Conservation (phyloP, 2,113 vertebrate genomes). For the Cricetomys ansorgei region DNA sequence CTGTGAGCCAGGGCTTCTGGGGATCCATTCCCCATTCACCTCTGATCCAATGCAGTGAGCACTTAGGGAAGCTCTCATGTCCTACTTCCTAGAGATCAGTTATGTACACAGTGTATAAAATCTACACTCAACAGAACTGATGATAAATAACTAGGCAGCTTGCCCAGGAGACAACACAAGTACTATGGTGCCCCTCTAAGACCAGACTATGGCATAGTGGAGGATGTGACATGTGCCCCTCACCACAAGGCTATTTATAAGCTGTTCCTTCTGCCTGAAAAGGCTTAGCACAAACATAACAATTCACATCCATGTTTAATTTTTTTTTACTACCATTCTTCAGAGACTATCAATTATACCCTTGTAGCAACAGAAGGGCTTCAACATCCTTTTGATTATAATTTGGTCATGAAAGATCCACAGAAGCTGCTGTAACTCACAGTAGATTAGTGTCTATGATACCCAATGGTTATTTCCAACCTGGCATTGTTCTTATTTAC, state of each 20-base stretch:
- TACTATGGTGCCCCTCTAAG: not conserved
- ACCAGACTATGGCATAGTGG: not conserved
- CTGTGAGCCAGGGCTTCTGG: not conserved
- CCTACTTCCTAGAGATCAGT: not conserved
- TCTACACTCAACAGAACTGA: not conserved
- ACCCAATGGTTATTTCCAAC: slow-evolving; percentile 2
- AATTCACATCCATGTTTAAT: not conserved
- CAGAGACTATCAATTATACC: not conserved
- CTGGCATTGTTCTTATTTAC: not conserved
- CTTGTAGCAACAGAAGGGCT: not conserved
- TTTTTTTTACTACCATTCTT: slow-evolving; percentile 3
- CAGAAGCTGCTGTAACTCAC: not conserved
- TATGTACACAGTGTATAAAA: not conserved
- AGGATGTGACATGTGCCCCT: not conserved
- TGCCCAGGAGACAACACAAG: too few relatives aligned
- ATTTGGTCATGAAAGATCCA: not conserved
- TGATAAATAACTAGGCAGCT: not conserved
- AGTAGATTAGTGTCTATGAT: slow-evolving; percentile 20
- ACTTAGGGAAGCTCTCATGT: not conserved
- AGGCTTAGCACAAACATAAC: not conserved
- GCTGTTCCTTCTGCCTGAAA: not conserved
- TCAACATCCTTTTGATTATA: not conserved
- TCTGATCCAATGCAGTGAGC: not conserved
- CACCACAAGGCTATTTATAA: not conserved
- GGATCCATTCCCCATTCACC: not conserved